These are phyloP conservation scores for Casuarius casuarius DNA, from an alignment of 2,113 vertebrate genomes.

Conservation along the genomic window DNA sequence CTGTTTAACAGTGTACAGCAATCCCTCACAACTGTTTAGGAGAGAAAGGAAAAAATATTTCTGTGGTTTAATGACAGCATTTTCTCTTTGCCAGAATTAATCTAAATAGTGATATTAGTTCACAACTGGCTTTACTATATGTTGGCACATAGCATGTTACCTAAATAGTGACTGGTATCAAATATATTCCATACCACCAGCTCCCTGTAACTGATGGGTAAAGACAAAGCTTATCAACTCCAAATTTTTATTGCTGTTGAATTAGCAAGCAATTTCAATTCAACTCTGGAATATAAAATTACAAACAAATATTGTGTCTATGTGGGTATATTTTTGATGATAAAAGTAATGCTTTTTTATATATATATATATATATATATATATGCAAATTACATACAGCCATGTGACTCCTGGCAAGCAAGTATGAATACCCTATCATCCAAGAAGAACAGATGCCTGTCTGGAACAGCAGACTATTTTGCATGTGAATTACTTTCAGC, in stretches of 20 bases:
- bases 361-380: background rate
- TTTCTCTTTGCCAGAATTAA: background rate
- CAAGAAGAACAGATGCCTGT: background rate
- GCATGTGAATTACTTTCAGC: background rate
- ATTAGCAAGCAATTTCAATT: background rate
- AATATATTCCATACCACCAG: accelerated
- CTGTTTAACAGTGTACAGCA: background rate
- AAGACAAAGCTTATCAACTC: background rate
- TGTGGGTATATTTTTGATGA: background rate
- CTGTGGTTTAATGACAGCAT: background rate
- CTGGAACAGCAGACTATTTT: background rate
- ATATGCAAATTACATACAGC: background rate
- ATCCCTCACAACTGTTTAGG: background rate
- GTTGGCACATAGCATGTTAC: background rate
- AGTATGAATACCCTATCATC: accelerated
- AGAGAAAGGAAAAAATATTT: background rate
- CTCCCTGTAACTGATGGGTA: background rate
- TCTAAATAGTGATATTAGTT: background rate
- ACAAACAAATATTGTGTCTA: background rate
- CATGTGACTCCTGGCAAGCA: background rate
- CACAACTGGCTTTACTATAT: background rate
- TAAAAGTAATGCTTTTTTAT: background rate
- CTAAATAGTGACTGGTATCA: background rate
- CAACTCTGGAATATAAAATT: background rate
- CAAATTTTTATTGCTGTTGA: background rate